Evolutionary conservation across 1,140 invertebrate genomes (phyloP), one percentile per base, ranked within the genome.

Genomic region (Coboldia fuscipes): DNA sequence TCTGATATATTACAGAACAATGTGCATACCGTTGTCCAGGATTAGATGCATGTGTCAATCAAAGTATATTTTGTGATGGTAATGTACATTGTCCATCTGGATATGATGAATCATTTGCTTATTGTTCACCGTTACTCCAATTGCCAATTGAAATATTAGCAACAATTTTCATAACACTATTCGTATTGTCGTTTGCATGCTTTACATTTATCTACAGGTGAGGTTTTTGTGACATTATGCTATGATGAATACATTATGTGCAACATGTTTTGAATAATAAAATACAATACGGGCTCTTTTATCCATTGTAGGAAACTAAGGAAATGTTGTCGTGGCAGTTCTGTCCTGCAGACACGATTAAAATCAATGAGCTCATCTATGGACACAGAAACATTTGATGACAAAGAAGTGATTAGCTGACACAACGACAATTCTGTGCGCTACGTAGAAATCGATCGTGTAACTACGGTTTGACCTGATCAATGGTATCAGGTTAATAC

Each of bases 341-440:
- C 75, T 12, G 73, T 76, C 27, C 63, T 78, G 12, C 75, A 79
- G 45, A 74, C 75, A 37, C 64, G 76, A 3, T 62, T 79, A 22
- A 77, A 79, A 46, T 78, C 74, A 41, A 60, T 79, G 10, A 74
- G 72, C 37, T 78, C 69, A 3, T n/a, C n/a, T n/a, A 63, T 70
- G 41, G 75, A 78, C 55, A 78, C 75, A 33, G 73, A 73, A 36
- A 75, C 78, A 41, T 70, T 79, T 47, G 75, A 78, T 43, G 75
- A 78, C 43, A 81, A 82, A 55, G 80, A 82, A 58, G 75, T 82
- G 58, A 81, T 82, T 68, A 82, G 80, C 79, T 85, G 81, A 85
- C 80, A 80, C 66, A 79, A 70, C 71, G 78, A 83, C 66, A 77
- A 76, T 76, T 82, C 79, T 72, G 79, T 82, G 59, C 75, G 79